phyloP scores from a whole-genome alignment of 2,113 vertebrate genomes.

The Oncorhynchus tshawytscha region DNA sequence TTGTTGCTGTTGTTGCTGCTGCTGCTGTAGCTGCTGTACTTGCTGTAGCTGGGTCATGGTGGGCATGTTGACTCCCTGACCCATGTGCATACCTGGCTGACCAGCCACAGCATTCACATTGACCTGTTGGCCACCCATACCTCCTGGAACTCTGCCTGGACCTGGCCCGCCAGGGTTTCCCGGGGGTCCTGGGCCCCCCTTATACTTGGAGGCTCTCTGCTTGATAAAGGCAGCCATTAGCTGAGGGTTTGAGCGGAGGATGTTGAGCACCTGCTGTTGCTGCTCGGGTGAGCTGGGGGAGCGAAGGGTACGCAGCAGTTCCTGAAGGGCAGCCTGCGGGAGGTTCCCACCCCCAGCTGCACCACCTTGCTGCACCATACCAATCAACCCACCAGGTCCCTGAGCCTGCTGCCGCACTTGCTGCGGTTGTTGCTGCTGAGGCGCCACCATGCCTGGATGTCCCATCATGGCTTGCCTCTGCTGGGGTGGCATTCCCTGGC shows the following conservation, averaged over 20 bases:
- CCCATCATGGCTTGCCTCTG: conserved; percentile 88
- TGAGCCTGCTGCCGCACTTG: conserved; percentile 75
- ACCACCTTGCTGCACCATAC: conserved; percentile 79
- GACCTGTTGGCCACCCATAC: conserved; percentile 72
- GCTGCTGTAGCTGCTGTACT: conserved; percentile 74
- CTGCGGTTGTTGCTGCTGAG: conserved; percentile 77
- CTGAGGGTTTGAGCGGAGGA: conserved; percentile 87
- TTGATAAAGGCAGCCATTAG: conserved; percentile 88
- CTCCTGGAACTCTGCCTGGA: conserved; percentile 70
- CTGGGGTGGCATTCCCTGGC: conserved; percentile 67
- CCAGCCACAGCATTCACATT: conserved; percentile 75
- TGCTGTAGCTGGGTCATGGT: conserved; percentile 82
- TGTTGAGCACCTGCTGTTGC: conserved; percentile 85
- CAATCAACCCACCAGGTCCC: conserved; percentile 76
- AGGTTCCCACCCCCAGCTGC: conserved; percentile 62
- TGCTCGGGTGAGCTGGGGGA: conserved; percentile 57
- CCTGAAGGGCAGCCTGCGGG: conserved; percentile 67
- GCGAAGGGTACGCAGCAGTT: conserved; percentile 49
- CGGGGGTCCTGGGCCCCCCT: conserved; percentile 48
- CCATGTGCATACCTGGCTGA: conserved; percentile 84
- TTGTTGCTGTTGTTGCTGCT: conserved; percentile 71
- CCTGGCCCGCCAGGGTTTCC: conserved; percentile 30
- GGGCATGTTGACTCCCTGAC: conserved; percentile 70
- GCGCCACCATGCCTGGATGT: conserved; percentile 73
- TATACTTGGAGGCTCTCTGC: conserved; percentile 82